A percentile compares a stretch with the other conserved stretches of the same genome.
phyloP scores from a whole-genome alignment of 2,797 vertebrate species.

The Lophius americanus region DNA sequence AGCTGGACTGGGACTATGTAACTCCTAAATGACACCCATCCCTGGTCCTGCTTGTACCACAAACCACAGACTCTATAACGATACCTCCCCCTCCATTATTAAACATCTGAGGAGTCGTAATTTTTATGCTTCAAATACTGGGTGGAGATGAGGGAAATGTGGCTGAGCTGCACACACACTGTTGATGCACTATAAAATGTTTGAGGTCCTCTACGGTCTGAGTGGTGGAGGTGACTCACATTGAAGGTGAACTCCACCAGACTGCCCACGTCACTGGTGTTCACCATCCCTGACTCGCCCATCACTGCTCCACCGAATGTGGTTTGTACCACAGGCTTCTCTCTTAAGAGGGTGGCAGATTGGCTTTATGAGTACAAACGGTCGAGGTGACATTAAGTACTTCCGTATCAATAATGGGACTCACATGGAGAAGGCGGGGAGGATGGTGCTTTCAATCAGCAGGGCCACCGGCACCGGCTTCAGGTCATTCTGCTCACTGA shows the following conservation, averaged over 20 bases:
- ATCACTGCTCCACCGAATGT: constrained; percentile 89
- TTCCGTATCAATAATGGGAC: constrained; percentile 51
- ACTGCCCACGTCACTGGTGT: constrained; percentile 89
- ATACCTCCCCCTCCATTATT: constrained; percentile 50
- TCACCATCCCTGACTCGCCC: constrained; percentile 92
- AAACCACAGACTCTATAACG: constrained; percentile 61
- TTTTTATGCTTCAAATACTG: constrained; percentile 51
- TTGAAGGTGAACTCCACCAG: constrained; percentile 86
- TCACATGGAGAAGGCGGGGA: constrained; percentile 85
- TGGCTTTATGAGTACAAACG: constrained; percentile 2
- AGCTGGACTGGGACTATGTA: constrained; percentile 17
- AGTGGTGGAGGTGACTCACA: constrained; percentile 80
- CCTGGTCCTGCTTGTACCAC: constrained; percentile 46
- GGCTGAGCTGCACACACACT: constrained; percentile 36
- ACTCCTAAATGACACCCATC: constrained; percentile 56
- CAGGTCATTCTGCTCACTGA: constrained; percentile 89
- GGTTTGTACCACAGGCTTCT: constrained; percentile 65
- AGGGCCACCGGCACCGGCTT: constrained; percentile 77
- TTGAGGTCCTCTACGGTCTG: constrained; percentile 37
- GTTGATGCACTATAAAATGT: constrained; percentile 40
- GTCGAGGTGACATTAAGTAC: constrained; percentile 5
- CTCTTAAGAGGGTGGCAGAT: constrained; percentile 64
- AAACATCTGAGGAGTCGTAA: constrained; percentile 43
- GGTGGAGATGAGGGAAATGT: constrained; percentile 57
- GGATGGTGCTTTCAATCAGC: constrained; percentile 86